Percentiles rank a stretch among this genome's conserved stretches.
Conservation (phyloP, 2,113 vertebrate species). For the Entelurus aequoreus region DNA sequence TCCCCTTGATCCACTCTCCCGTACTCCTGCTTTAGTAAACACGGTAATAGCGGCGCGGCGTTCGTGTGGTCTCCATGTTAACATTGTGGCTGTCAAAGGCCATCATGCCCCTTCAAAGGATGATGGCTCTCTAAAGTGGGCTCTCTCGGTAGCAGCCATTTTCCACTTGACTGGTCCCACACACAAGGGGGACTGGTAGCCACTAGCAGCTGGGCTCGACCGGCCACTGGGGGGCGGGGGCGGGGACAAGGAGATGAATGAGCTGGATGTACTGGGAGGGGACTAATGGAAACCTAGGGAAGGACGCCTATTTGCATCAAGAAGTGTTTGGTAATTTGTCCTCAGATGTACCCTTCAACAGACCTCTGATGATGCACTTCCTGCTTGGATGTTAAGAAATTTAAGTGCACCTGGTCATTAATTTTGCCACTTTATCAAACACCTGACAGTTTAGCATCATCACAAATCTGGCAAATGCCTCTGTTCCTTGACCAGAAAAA, state of each 20-base stretch:
- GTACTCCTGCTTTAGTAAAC: slow-evolving; percentile 62
- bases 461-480: slow-evolving; percentile 26
- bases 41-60: slow-evolving; percentile 55
- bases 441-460: not conserved
- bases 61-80: slow-evolving; percentile 59
- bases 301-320: slow-evolving; percentile 40
- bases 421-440: slow-evolving; percentile 9
- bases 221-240: slow-evolving; percentile 46
- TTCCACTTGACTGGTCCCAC: slow-evolving; percentile 75
- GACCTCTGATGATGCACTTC: slow-evolving; percentile 3
- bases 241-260: slow-evolving; percentile 55
- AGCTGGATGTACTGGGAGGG: slow-evolving; percentile 36
- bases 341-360: slow-evolving; percentile 29
- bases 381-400: slow-evolving; percentile 22
- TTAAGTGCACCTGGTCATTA: slow-evolving; percentile 6
- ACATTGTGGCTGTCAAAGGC: slow-evolving; percentile 70
- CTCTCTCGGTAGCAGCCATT: slow-evolving; percentile 70
- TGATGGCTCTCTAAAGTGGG: slow-evolving; percentile 75
- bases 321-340: slow-evolving; percentile 36
- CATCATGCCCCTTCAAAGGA: slow-evolving; percentile 72
- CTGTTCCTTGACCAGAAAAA: slow-evolving; percentile 30
- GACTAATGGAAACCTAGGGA: slow-evolving; percentile 41
- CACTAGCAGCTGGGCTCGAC: slow-evolving; percentile 61
- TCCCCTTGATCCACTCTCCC: slow-evolving; percentile 42
- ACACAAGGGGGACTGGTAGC: slow-evolving; percentile 64